Evolutionary conservation across 2,888 invertebrate species (phyloP).

Genomic region (Theristus sp.): DNA sequence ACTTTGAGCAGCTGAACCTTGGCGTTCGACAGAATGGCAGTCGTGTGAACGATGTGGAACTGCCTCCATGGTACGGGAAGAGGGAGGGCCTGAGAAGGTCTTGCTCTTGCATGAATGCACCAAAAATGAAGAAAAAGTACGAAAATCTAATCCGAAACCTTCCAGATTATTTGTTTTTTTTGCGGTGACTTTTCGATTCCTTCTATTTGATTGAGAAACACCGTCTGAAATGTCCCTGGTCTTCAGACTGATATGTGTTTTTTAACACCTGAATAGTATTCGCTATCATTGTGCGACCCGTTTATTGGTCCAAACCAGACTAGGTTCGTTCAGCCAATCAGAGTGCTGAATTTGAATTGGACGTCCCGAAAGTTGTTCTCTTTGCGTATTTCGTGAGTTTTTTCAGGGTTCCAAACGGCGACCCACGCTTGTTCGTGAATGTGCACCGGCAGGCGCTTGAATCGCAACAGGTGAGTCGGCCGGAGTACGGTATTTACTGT

Average conservation of each 20-base stretch:
- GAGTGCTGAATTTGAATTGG: too few relatives aligned
- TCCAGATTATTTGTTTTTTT: too few relatives aligned
- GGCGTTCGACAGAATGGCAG: constrained; percentile 88
- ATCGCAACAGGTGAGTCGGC: constrained; percentile 59
- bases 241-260: too few relatives aligned
- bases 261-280: too few relatives aligned
- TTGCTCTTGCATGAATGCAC: too few relatives aligned
- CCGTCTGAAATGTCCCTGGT: too few relatives aligned
- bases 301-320: constrained; percentile 89
- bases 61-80: constrained; percentile 73
- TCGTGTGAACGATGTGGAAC: constrained; percentile 63
- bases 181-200: too few relatives aligned
- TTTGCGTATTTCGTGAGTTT: neutral
- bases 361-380: neutral
- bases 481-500: constrained; percentile 90
- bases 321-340: constrained; percentile 62
- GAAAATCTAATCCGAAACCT: too few relatives aligned
- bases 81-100: too few relatives aligned
- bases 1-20: constrained; percentile 29
- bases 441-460: constrained; percentile 74
- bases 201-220: too few relatives aligned
- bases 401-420: constrained; percentile 50
- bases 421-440: constrained; percentile 82
- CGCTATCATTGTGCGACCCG: too few relatives aligned
- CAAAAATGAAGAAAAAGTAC: too few relatives aligned